Evolutionary conservation across 2,797 vertebrate genomes (phyloP), one percentile per base, ranked within the genome.

Genomic region (Schizopygopsis pylzovi): DNA sequence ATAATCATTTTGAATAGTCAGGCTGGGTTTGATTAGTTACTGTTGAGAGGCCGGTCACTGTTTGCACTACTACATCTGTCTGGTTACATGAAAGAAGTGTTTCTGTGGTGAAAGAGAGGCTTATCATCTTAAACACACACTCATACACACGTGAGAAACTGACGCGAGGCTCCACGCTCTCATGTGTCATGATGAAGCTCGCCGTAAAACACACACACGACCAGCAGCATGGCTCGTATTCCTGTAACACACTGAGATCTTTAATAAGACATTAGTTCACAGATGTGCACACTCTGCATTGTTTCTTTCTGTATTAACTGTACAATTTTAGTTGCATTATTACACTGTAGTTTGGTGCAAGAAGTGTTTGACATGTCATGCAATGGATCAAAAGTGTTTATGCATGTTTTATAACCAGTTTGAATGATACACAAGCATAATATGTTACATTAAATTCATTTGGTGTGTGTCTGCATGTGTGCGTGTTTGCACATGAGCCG

Each of bases 111-210:
- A 41, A 13, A 25, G n/a, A 59, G 20, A 71, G 47, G 4, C 47
- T 71, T 52, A 71, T 81, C 65, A 9, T 43, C 49, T 33, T 71
- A 81, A 68, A 71, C 65, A 82, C 10, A 82, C 80, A 68, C 68
- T 20, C 33, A 70, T 10, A 37, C 52, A 61, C 43, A 67, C 13
- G 10, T 84, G 45, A 77, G 16, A 28, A 25, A n/a, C 59, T 49
- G 71, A 7, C 18, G 12, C 3, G 12, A 49, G 61, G 47, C 45
- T 20, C 52, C 59, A 43, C 6, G 9, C 12, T 63, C 25, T 63
- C 25, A 63, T 28, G 15, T 28, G 25, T 63, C 61, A 63, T 15
- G 61, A 63, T 63, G 37, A 45, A 41, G 20, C 39, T 12, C 4
- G 20, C 11, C 4, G 20, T n/a, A 71, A 71, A 70, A 68, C 33